Percentiles rank a stretch among this genome's conserved stretches.
Evolutionary conservation across 2,797 vertebrate genomes (phyloP).

Genomic region (Ispidina picta): DNA sequence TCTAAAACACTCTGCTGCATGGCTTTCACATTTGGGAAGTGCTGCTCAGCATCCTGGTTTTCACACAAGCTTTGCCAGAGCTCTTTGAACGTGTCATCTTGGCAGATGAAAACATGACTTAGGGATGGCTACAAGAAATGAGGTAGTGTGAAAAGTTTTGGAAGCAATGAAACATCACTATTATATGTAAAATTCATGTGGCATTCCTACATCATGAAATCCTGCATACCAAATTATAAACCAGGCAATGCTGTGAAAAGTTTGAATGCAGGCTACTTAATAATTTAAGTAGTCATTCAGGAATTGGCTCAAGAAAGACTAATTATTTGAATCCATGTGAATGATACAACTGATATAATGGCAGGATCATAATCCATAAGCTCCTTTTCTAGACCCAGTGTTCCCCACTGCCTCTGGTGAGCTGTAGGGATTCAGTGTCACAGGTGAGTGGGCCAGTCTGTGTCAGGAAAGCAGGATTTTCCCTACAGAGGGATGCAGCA

Average conservation of each 20-base stretch:
- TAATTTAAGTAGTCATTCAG: background rate
- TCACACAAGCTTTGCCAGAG: background rate
- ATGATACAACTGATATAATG: background rate
- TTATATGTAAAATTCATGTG: slow-evolving; percentile 32
- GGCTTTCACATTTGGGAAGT: slow-evolving; percentile 28
- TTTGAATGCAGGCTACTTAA: background rate
- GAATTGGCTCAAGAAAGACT: background rate
- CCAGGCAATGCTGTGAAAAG: background rate
- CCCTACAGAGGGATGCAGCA: background rate
- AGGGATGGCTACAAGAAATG: slow-evolving; percentile 23
- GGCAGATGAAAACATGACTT: slow-evolving; percentile 24
- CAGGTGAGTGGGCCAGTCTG: background rate
- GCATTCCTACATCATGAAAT: slow-evolving; percentile 13
- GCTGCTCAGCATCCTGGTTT: slow-evolving; percentile 1
- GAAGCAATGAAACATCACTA: slow-evolving; percentile 24
- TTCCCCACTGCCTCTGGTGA: background rate
- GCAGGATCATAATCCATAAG: background rate
- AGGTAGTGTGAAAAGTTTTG: slow-evolving; percentile 21
- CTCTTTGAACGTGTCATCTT: slow-evolving; percentile 22
- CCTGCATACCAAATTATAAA: slow-evolving; percentile 1
- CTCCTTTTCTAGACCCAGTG: background rate
- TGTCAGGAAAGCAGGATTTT: background rate
- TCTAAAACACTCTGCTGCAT: slow-evolving; percentile 35
- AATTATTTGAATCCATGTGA: slow-evolving; percentile 6
- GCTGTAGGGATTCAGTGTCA: background rate